A percentile compares a stretch with the other conserved stretches of the same genome.
phyloP scores from a whole-genome alignment of 2,113 vertebrate species.

The Platysternon megacephalum region DNA sequence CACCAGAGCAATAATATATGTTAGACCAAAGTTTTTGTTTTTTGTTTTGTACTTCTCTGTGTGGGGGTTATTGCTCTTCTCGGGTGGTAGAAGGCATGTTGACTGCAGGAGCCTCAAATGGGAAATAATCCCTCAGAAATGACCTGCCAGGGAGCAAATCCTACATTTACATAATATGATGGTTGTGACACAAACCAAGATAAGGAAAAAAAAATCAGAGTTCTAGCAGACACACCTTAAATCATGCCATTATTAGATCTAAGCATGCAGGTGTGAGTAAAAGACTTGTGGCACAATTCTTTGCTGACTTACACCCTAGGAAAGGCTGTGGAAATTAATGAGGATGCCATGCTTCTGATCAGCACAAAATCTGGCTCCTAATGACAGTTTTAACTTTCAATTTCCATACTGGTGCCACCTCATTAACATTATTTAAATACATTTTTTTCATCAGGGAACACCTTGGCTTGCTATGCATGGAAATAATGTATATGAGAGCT shows the following conservation, averaged over 20 bases:
- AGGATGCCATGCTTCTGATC: background rate
- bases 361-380: background rate
- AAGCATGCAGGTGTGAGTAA: background rate
- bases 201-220: background rate
- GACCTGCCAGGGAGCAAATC: background rate
- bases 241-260: background rate
- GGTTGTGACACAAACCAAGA: background rate
- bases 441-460: background rate
- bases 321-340: background rate
- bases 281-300: background rate
- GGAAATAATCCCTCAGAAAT: conserved; percentile 43
- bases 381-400: background rate
- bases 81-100: background rate
- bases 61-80: background rate
- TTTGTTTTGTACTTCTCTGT: background rate
- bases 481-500: background rate
- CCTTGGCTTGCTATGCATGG: background rate
- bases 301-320: background rate
- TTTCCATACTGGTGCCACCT: background rate
- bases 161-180: conserved; percentile 28
- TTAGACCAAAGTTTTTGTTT: conserved; percentile 1
- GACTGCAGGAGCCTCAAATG: conserved; percentile 23
- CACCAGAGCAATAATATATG: conserved; percentile 51
- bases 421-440: background rate
- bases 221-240: background rate